These are phyloP conservation scores for Sceliomorpha sp. DNA, from an alignment of 2,888 invertebrate species.

Conservation along the genomic window DNA sequence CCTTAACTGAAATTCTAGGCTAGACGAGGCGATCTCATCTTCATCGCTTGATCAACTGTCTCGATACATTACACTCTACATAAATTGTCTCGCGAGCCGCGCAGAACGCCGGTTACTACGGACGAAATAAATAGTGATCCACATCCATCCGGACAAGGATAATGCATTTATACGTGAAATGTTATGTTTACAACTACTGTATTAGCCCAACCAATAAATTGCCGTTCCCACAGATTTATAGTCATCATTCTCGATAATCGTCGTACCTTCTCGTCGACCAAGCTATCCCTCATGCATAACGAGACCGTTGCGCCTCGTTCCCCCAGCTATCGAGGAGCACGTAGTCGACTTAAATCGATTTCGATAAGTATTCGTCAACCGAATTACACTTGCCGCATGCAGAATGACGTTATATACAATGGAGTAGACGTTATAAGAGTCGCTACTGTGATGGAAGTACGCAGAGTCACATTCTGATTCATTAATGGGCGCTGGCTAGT, in stretches of 20 bases:
- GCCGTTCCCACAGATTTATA: slow-evolving; percentile 32
- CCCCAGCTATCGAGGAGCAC: slow-evolving; percentile 38
- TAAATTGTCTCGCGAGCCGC: not conserved
- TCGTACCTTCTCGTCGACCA: slow-evolving; percentile 43
- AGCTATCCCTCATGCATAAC: slow-evolving; percentile 46
- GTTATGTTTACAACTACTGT: slow-evolving; percentile 19
- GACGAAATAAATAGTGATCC: slow-evolving; percentile 5
- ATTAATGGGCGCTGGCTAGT: no score
- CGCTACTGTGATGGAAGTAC: slow-evolving; percentile 25
- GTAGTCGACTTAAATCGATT: slow-evolving; percentile 48
- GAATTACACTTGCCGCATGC: slow-evolving; percentile 48
- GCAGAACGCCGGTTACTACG: not conserved
- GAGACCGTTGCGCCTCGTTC: slow-evolving; percentile 40
- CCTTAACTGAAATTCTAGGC: slow-evolving; percentile 12
- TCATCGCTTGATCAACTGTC: not conserved
- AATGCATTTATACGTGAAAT: slow-evolving; percentile 9
- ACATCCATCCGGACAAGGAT: slow-evolving; percentile 2
- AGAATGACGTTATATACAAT: slow-evolving; percentile 42
- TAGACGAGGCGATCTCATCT: not conserved
- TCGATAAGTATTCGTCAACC: slow-evolving; percentile 44
- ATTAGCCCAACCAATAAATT: slow-evolving; percentile 32
- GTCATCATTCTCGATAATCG: slow-evolving; percentile 47
- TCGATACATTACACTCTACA: no score
- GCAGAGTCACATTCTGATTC: no score
- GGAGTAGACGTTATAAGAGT: slow-evolving; percentile 32